Evolutionary conservation across 1,140 invertebrate species (phyloP).

Genomic region (Atta colombica): DNA sequence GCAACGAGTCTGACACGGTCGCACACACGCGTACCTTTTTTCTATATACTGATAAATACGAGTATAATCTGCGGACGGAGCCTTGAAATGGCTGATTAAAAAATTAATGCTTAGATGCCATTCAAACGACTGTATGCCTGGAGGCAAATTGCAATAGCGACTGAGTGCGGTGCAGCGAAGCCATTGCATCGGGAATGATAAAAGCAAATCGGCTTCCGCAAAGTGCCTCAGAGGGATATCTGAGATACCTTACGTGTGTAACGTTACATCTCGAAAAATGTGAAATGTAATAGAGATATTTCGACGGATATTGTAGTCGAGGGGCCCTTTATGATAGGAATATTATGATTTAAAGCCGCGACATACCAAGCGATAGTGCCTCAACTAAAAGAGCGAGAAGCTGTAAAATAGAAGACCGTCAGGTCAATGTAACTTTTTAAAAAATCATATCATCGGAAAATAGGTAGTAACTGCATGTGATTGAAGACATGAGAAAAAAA

Average conservation of each 20-base stretch:
- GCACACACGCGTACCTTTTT: slow-evolving; percentile 4
- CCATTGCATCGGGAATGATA: slow-evolving; percentile 47
- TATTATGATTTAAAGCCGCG: slow-evolving; percentile 34
- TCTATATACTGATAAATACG: slow-evolving; percentile 13
- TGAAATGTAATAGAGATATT: slow-evolving; percentile 55
- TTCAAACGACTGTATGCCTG: slow-evolving; percentile 37
- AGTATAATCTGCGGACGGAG: slow-evolving; percentile 30
- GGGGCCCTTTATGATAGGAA: slow-evolving; percentile 40
- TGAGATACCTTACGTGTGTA: slow-evolving; percentile 42
- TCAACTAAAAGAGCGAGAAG: not conserved
- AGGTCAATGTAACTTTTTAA: slow-evolving; percentile 14
- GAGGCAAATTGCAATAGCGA: slow-evolving; percentile 37
- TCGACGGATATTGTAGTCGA: slow-evolving; percentile 32
- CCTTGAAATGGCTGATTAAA: slow-evolving; percentile 28
- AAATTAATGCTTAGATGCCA: slow-evolving; percentile 42
- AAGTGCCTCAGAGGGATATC: slow-evolving; percentile 55
- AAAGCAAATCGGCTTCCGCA: slow-evolving; percentile 60
- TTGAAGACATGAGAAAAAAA: not conserved
- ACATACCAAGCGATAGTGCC: slow-evolving; percentile 8
- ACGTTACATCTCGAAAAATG: slow-evolving; percentile 60
- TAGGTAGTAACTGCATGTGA: slow-evolving; percentile 19
- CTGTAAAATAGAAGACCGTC: slow-evolving; percentile 28
- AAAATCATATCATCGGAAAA: slow-evolving; percentile 47
- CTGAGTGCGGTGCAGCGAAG: not conserved
- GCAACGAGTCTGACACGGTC: slow-evolving; percentile 3